Evolutionary conservation across 2,797 vertebrate species (phyloP).

Genomic region (Taeniopygia guttata): DNA sequence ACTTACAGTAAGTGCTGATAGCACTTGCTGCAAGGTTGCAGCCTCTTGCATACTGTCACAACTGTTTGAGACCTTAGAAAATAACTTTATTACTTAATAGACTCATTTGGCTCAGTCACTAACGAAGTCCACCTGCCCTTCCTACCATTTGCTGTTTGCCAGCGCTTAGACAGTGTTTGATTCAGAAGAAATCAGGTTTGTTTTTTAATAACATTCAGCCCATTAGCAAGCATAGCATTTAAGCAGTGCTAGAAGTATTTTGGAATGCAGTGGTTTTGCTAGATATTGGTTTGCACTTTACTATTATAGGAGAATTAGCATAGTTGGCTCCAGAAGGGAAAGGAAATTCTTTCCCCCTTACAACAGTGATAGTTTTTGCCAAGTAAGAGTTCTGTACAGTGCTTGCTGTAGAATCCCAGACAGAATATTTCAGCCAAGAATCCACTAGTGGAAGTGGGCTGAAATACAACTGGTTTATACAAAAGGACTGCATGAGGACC

Average conservation of each 20-base stretch:
- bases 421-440: constrained; percentile 17
- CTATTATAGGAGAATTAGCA: neutral
- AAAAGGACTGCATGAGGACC: neutral
- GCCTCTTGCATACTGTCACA: neutral
- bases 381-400: neutral
- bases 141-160: neutral
- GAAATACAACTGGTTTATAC: neutral
- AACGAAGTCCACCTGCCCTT: neutral
- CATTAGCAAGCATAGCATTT: neutral
- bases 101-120: neutral
- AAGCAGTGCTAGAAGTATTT: neutral
- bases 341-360: constrained; percentile 53
- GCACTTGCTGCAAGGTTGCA: neutral
- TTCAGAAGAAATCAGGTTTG: neutral
- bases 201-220: neutral
- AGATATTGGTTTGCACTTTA: neutral
- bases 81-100: neutral
- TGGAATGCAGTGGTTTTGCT: neutral
- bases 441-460: neutral
- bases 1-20: neutral
- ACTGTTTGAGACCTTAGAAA: neutral
- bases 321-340: neutral
- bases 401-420: constrained; percentile 12
- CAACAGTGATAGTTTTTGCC: constrained; percentile 12
- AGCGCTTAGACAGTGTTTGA: neutral